A percentile compares a stretch with the other conserved stretches of the same genome.
phyloP scores from a whole-genome alignment of 1,140 invertebrate genomes.

The Armadillidium nasatum region DNA sequence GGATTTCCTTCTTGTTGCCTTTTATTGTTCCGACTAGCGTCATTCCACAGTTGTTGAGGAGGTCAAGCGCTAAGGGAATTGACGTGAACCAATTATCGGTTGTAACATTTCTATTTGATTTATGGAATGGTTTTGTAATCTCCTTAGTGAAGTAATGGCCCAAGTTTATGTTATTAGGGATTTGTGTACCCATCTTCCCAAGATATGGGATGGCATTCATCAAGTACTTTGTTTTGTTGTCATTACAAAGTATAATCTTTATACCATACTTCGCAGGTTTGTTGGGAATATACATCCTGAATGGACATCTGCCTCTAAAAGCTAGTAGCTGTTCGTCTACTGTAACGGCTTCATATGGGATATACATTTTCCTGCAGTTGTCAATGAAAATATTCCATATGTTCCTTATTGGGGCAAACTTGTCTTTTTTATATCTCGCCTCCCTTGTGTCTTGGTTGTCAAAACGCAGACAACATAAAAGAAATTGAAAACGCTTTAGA shows the following conservation, averaged over 20 bases:
- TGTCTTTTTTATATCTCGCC: constrained; percentile 36
- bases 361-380: constrained; percentile 24
- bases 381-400: constrained; percentile 38
- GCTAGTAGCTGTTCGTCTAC: constrained; percentile 48
- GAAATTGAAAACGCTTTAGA: constrained; percentile 22
- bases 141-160: constrained; percentile 32
- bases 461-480: constrained; percentile 39
- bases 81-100: too few species aligned
- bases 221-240: constrained; percentile 34
- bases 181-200: constrained; percentile 30
- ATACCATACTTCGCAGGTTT: constrained; percentile 48
- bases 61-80: neutral
- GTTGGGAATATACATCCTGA: constrained; percentile 47
- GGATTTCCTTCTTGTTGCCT: neutral
- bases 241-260: constrained; percentile 43
- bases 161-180: constrained; percentile 20
- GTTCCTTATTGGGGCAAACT: constrained; percentile 44
- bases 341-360: constrained; percentile 37
- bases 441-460: constrained; percentile 43
- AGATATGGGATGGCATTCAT: constrained; percentile 37
- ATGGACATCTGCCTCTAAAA: constrained; percentile 45
- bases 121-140: constrained; percentile 26
- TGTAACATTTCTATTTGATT: too few species aligned
- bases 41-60: constrained; percentile 25
- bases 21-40: constrained; percentile 18